Evolutionary conservation across 1,140 invertebrate species (phyloP).

Genomic region (Armadillidium nasatum): DNA sequence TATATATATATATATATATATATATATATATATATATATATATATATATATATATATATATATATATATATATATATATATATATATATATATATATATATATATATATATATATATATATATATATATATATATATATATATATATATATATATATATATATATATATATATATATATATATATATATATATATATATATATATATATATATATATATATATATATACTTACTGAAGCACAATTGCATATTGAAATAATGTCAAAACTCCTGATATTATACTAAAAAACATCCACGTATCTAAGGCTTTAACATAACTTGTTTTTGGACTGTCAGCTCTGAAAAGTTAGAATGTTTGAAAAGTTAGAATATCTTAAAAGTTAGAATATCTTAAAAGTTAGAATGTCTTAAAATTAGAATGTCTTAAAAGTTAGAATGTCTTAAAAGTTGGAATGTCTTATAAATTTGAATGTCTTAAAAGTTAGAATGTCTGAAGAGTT

Average conservation of each 20-base stretch:
- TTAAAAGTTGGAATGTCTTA: neutral
- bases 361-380: neutral
- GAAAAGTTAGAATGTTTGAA: neutral
- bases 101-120: too few relatives aligned
- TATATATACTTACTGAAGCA: conserved; percentile 48
- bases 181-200: too few relatives aligned
- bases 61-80: too few relatives aligned
- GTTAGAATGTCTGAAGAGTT: neutral
- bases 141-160: too few relatives aligned
- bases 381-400: neutral
- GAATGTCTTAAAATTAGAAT: neutral
- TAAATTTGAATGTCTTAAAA: neutral
- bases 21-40: too few relatives aligned
- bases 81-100: too few relatives aligned
- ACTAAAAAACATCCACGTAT: conserved; percentile 66
- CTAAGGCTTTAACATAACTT: conserved; percentile 62
- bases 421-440: neutral
- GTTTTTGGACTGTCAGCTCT: conserved; percentile 45
- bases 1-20: too few relatives aligned
- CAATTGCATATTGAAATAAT: conserved; percentile 64
- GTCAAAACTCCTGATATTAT: conserved; percentile 66
- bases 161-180: too few relatives aligned
- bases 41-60: too few relatives aligned
- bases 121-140: too few relatives aligned
- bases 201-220: too few relatives aligned